Conservation (phyloP, 1,140 invertebrate species). For the Plectrocnemia conspersa region DNA sequence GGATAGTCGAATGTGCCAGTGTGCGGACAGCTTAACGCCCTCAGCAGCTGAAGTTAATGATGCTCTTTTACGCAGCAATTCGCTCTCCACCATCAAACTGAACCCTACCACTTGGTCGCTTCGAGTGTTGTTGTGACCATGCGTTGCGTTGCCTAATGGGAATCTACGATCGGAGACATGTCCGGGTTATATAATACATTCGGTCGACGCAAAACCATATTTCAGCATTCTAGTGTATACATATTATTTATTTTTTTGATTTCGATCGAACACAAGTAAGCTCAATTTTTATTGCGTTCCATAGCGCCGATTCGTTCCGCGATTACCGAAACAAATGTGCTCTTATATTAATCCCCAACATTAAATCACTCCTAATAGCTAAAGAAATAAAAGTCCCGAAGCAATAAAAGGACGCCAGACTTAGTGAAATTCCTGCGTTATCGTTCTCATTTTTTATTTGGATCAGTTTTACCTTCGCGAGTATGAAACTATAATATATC, state of each 20-base stretch:
- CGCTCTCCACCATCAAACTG: slow-evolving; percentile 17
- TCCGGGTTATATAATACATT: too few species aligned
- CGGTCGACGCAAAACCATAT: background rate
- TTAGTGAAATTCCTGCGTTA: too few species aligned
- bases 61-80: slow-evolving; percentile 33
- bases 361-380: background rate
- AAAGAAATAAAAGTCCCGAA: slow-evolving; percentile 4
- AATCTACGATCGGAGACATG: too few species aligned
- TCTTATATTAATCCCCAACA: background rate
- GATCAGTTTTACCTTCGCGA: background rate
- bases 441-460: background rate
- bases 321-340: too few species aligned
- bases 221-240: background rate
- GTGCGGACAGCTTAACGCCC: slow-evolving; percentile 18
- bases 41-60: slow-evolving; percentile 35
- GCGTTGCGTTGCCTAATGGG: slow-evolving; percentile 6
- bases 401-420: too few species aligned
- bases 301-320: too few species aligned
- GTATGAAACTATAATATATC: background rate
- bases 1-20: background rate
- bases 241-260: background rate
- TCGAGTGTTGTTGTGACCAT: slow-evolving; percentile 29
- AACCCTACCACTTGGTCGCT: background rate
- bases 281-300: too few species aligned
- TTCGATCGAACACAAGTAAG: background rate